Percentiles rank a stretch among this genome's conserved stretches.
These are phyloP conservation scores for Brachymystax lenok DNA, from an alignment of 2,797 vertebrate species.

Conservation along the genomic window DNA sequence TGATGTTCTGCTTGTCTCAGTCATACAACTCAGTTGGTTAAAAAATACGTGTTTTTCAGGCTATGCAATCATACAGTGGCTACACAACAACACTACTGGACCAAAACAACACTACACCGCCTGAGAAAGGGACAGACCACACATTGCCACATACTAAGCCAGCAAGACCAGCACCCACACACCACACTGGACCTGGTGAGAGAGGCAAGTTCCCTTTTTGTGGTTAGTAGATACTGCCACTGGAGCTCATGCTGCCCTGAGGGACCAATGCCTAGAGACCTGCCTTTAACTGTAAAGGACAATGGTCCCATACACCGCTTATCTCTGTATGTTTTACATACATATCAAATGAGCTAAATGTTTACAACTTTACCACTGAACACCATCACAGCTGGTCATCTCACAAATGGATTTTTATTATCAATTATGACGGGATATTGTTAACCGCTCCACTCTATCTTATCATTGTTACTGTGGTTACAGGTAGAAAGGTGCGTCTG, in stretches of 20 bases:
- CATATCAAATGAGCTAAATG: slow-evolving; percentile 59
- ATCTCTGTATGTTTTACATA: slow-evolving; percentile 56
- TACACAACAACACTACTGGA: slow-evolving; percentile 2
- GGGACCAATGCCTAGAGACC: slow-evolving; percentile 65
- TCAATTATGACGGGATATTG: slow-evolving; percentile 50
- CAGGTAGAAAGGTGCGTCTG: slow-evolving; percentile 77
- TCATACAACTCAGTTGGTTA: not conserved
- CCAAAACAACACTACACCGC: slow-evolving; percentile 18
- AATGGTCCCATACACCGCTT: slow-evolving; percentile 43
- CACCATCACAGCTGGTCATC: slow-evolving; percentile 36
- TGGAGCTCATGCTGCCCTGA: slow-evolving; percentile 41
- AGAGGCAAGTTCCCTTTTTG: slow-evolving; percentile 82
- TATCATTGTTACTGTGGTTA: slow-evolving; percentile 9
- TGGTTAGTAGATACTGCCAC: slow-evolving; percentile 68
- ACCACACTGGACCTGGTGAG: slow-evolving; percentile 48
- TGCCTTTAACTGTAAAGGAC: slow-evolving; percentile 73
- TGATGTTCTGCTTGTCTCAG: not conserved
- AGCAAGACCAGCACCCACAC: slow-evolving; percentile 49
- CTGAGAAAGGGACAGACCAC: not conserved
- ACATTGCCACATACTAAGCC: slow-evolving; percentile 48
- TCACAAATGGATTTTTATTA: slow-evolving; percentile 35
- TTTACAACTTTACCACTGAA: slow-evolving; percentile 38
- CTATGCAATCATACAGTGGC: not conserved
- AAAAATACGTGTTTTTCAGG: not conserved
- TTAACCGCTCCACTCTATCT: slow-evolving; percentile 35